Evolutionary conservation across 2,888 invertebrate species (phyloP).

Genomic region (Eupelmus urozonus): DNA sequence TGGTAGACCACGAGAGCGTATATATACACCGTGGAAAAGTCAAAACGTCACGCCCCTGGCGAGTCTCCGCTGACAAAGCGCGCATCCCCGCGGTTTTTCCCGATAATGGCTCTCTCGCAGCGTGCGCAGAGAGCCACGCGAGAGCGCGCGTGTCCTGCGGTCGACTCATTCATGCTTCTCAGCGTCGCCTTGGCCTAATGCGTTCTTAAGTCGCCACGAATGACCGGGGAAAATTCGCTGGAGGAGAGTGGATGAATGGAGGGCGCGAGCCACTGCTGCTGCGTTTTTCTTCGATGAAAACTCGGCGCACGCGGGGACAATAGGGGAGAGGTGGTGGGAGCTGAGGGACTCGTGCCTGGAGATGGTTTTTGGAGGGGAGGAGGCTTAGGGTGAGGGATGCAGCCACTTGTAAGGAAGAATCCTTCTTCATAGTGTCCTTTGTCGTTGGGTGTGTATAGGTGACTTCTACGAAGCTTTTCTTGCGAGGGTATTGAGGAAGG

Average conservation of each 20-base stretch:
- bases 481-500: no score
- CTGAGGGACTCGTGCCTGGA: constrained; percentile 27
- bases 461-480: constrained; percentile 43
- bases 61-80: background rate
- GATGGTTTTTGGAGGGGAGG: background rate
- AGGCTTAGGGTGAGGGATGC: background rate
- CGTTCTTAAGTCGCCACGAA: constrained; percentile 58
- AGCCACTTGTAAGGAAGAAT: constrained; percentile 13
- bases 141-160: constrained; percentile 25
- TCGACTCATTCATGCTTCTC: no score
- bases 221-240: constrained; percentile 52
- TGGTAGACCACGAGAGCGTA: no score
- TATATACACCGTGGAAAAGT: background rate
- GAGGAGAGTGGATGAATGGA: constrained; percentile 44
- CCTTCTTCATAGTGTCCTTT: background rate
- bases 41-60: constrained; percentile 22
- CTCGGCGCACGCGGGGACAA: no score
- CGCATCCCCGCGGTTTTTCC: constrained; percentile 34
- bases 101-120: constrained; percentile 2
- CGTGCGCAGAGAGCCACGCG: no score
- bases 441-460: constrained; percentile 26
- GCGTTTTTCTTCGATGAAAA: background rate
- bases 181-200: constrained; percentile 49
- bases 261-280: constrained; percentile 41
- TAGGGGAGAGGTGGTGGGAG: constrained; percentile 11